Conservation (phyloP, 2,888 invertebrate genomes). For the Tolmerus cingulatus region DNA sequence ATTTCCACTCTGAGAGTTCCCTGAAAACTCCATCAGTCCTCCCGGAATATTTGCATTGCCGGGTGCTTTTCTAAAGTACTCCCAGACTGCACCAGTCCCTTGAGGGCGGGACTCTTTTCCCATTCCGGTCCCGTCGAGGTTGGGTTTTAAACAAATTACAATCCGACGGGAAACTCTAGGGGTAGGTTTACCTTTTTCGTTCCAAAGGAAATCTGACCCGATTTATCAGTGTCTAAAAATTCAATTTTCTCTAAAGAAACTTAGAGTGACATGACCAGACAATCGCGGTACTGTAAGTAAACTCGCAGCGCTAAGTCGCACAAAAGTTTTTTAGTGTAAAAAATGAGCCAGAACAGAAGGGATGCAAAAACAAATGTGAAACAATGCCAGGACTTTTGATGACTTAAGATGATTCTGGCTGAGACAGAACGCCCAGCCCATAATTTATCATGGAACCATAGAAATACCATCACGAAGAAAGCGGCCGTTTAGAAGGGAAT, state of each 20-base stretch:
- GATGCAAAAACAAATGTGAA: not conserved
- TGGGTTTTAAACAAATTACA: not conserved
- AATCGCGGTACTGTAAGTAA: not conserved
- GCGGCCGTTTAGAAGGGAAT: not conserved
- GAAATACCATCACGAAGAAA: not conserved
- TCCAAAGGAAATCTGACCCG: not conserved
- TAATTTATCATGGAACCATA: not conserved
- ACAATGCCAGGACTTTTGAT: not conserved
- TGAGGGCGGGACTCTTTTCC: not conserved
- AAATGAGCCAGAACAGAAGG: not conserved
- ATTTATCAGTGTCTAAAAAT: constrained; percentile 19
- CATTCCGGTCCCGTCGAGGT: too few species aligned
- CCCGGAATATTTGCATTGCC: not conserved
- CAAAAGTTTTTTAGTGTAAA: not conserved
- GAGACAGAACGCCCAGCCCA: not conserved
- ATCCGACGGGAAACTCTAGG: not conserved
- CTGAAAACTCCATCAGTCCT: not conserved
- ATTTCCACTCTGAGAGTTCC: not conserved
- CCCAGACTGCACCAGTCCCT: not conserved
- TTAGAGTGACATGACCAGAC: constrained; percentile 16
- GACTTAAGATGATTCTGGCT: not conserved
- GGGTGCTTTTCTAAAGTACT: not conserved
- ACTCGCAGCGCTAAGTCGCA: not conserved
- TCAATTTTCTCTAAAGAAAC: not conserved
- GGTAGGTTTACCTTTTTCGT: not conserved